These are phyloP conservation scores for Junonia oenone DNA, from an alignment of 2,888 invertebrate species.

Conservation along the genomic window DNA sequence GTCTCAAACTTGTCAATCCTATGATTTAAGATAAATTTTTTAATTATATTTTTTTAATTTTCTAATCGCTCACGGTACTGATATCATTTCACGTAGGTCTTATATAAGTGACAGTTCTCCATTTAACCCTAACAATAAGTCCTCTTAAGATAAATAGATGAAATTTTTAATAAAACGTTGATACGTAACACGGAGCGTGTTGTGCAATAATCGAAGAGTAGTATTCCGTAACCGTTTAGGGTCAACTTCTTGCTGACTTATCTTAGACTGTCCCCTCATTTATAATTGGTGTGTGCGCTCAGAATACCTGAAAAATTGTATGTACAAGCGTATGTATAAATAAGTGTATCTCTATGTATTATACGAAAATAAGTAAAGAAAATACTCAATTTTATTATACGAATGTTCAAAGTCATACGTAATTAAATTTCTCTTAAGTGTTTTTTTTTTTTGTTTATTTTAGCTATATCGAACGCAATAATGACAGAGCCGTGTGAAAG, in stretches of 20 bases:
- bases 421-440: neutral
- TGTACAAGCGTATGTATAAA: constrained; percentile 12
- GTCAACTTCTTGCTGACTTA: constrained; percentile 63
- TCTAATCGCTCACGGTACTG: neutral
- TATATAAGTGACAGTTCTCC: constrained; percentile 15
- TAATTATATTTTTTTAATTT: constrained; percentile 6
- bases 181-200: constrained; percentile 73
- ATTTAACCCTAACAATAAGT: constrained; percentile 23
- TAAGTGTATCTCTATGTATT: constrained; percentile 4
- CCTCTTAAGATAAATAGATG: constrained; percentile 24
- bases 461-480: constrained; percentile 1
- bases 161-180: constrained; percentile 37
- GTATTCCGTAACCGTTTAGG: constrained; percentile 54
- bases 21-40: constrained; percentile 7
- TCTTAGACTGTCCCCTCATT: constrained; percentile 29
- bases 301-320: constrained; percentile 28
- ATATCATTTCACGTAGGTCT: constrained; percentile 6
- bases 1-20: constrained; percentile 1
- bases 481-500: constrained; percentile 8
- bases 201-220: constrained; percentile 69
- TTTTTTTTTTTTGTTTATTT: neutral
- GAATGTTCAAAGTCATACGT: constrained; percentile 2
- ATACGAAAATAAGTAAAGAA: neutral
- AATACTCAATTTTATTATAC: constrained; percentile 4
- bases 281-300: constrained; percentile 31